Evolutionary conservation across 2,113 vertebrate genomes (phyloP), one percentile per base, ranked within the genome.

Genomic region (Brachyistius frenatus): DNA sequence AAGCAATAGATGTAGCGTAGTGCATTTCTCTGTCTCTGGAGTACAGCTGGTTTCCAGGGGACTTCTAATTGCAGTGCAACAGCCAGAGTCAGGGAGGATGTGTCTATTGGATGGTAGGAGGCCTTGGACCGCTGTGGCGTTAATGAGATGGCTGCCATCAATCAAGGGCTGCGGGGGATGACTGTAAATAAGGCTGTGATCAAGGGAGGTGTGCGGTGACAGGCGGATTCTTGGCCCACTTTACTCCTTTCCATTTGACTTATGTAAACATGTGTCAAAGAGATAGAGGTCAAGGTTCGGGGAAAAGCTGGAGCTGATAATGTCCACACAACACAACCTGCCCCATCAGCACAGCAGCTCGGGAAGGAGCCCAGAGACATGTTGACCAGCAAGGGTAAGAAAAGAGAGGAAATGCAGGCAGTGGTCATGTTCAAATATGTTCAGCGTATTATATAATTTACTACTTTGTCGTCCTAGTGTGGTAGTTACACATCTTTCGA

Each of bases 141-240:
- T 93, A 93, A 92, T 91, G 84, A 93, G 90, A 93, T 86, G 78
- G 70, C 76, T 80, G 76, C 78, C 86, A 92, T 93, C 90, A 92
- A 90, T 92, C 89, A 87, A 37, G 32, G 57, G 54, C 82, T 61
- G 65, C 46, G 47, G 85, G 85, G 62, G 74, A 85, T 83, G 88
- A 91, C 89, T 91, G 88, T 93, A 93, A 94, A 94, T 91, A 93
- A 93, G 84, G 75, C 74, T 87, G 80, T 80, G 83, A 91, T 91
- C 87, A 89, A 67, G 55, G 52, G 82, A 75, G 83, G 71, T 74
- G 65, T 41, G 30, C 23, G 31, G 52, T 71, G 85, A 85, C 67
- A 81, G 75, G 52, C 14, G 49, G 49, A 69, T 70, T 61, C 41
- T 52, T 13, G 47, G 73, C 49, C 53, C 15, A 37, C 49, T 66